Evolutionary conservation across 2,113 vertebrate species (phyloP), one percentile per base, ranked within the genome.

Genomic region (Craseonycteris thonglongyai): DNA sequence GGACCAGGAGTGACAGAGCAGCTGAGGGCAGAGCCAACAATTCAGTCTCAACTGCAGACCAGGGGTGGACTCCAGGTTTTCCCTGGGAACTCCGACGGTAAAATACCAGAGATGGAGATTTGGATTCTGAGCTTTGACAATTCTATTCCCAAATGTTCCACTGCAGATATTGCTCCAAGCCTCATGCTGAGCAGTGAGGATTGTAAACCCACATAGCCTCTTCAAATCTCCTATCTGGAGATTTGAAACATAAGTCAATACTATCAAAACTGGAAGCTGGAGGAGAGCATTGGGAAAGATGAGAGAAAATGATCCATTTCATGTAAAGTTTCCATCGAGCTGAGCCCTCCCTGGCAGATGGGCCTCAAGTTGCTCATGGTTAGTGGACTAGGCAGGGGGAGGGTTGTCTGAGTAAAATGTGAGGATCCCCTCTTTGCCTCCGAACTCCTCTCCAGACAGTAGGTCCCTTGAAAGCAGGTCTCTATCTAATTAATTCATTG

Each of bases 71-170:
- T 47, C 47, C 75, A 96, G 74, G 66, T 47, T 93, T 75, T 93
- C 76, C 42, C 83, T 72, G 71, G 84, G 88, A 97, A 95, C 19
- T 22, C 26, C 92, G 49, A 90, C 6, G 11, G 61, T 58, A 51
- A 95, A 91, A 42, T 40, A 93, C 65, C 78, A 85, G 72, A 82
- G 28, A 82, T 81, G 49, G 74, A 94, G 61, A 81, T 72, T 38
- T 88, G 38, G 88, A 95, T 81, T 84, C 63, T 49, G 79, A 74
- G 14, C 35, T 78, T 93, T 71, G 71, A 82, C 33, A 76, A n/a
- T 71, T 95, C 47, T 85, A 61, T 93, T 96, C 94, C 71, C 96
- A 96, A 95, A 94, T 72, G 83, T 75, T 35, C 47, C 65, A 76
- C 5, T 69, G 42, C 63, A 68, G 85, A 94, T 49, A 47, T 26